These are phyloP conservation scores for Ochropleura leucogaster DNA, from an alignment of 2,888 invertebrate genomes.

Conservation along the genomic window DNA sequence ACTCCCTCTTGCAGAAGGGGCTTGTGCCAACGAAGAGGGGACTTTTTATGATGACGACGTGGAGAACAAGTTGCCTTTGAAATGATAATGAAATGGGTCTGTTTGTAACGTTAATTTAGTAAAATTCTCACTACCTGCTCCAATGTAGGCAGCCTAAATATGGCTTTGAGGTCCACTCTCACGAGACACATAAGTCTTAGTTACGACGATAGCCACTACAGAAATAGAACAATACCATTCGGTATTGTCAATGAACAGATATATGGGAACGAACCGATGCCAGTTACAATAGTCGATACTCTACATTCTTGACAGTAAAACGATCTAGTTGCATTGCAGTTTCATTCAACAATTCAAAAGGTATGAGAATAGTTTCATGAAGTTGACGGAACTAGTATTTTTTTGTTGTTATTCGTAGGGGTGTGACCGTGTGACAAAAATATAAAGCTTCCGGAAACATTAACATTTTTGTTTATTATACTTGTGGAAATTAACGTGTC, in stretches of 20 bases:
- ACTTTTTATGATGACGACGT: not conserved
- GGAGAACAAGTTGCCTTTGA: too few species aligned
- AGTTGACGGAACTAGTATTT: not conserved
- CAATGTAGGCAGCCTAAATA: not conserved
- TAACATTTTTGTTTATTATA: conserved; percentile 2
- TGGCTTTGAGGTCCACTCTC: conserved; percentile 8
- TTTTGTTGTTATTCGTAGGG: not conserved
- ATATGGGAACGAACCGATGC: conserved; percentile 23
- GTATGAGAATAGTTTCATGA: not conserved
- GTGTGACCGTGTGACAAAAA: conserved; percentile 5
- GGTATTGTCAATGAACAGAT: conserved; percentile 16
- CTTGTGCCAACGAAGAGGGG: not conserved
- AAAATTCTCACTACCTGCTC: not conserved
- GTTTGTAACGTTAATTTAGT: not conserved
- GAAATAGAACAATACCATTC: conserved; percentile 41
- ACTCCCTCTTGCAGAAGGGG: not conserved
- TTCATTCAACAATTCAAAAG: not conserved
- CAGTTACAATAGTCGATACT: conserved; percentile 23
- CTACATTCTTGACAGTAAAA: not conserved
- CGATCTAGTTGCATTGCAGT: not conserved
- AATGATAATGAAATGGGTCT: too few species aligned
- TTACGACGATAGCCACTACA: conserved; percentile 29
- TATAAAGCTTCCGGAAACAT: conserved; percentile 1
- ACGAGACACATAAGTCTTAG: conserved; percentile 20
- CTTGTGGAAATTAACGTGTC: not conserved